Percentiles rank a stretch among this genome's conserved stretches.
phyloP scores from a whole-genome alignment of 2,797 vertebrate species.

The Eulemur albifrons region DNA sequence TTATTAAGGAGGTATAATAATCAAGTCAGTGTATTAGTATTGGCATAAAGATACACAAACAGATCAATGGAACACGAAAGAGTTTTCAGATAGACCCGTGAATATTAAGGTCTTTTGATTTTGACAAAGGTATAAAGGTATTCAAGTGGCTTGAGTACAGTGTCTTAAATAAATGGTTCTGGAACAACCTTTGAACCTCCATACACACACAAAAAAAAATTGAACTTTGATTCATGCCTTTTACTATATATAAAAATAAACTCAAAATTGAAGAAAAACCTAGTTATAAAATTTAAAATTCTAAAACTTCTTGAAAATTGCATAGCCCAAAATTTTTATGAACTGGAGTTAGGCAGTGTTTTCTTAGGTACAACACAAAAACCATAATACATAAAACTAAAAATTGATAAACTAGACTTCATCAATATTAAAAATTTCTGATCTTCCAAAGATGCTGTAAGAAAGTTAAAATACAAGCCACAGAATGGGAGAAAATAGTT shows the following conservation, averaged over 20 bases:
- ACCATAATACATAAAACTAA: background rate
- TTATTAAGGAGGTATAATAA: background rate
- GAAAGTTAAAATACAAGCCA: background rate
- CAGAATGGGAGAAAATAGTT: background rate
- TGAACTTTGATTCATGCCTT: background rate
- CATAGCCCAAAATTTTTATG: background rate
- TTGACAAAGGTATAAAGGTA: background rate
- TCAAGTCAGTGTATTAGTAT: background rate
- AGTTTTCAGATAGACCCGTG: background rate
- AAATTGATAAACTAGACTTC: background rate
- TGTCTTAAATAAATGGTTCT: background rate
- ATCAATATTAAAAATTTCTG: background rate
- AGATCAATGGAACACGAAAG: background rate
- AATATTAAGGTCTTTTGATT: background rate
- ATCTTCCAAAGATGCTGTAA: background rate
- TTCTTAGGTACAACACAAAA: background rate
- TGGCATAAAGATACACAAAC: background rate
- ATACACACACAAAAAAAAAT: background rate
- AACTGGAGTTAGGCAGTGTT: background rate
- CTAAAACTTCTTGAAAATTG: background rate
- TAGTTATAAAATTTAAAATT: background rate
- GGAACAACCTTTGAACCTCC: background rate
- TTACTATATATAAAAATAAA: background rate
- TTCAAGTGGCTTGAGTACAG: background rate
- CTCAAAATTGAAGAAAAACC: background rate